These are phyloP conservation scores for Drosophila nannoptera DNA, from an alignment of 1,140 invertebrate species.

Conservation along the genomic window DNA sequence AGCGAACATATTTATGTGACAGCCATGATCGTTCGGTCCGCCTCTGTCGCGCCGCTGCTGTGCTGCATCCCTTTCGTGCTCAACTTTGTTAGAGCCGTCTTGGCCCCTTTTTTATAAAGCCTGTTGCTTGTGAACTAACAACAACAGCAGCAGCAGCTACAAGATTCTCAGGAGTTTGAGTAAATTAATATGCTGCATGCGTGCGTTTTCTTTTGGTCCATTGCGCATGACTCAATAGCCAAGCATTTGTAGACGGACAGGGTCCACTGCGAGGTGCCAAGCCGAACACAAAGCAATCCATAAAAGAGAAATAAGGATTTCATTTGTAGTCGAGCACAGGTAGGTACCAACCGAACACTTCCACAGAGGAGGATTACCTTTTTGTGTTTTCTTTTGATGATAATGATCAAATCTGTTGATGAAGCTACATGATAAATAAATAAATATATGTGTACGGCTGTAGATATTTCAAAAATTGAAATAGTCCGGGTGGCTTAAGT, in stretches of 20 bases:
- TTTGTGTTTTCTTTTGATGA: constrained; percentile 3
- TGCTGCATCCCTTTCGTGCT: constrained; percentile 2
- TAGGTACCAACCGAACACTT: constrained; percentile 1
- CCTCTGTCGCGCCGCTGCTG: constrained; percentile 3
- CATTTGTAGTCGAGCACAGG: constrained; percentile 26
- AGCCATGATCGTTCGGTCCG: constrained; percentile 37
- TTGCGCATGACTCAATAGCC: constrained; percentile 63
- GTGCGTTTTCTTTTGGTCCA: constrained; percentile 70
- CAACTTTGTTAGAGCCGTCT: constrained; percentile 23
- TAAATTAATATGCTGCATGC: constrained; percentile 69
- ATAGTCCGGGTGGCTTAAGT: neutral
- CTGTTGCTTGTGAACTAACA: constrained; percentile 39
- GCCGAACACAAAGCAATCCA: constrained; percentile 33
- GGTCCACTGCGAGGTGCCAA: constrained; percentile 28
- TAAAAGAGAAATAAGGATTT: constrained; percentile 18
- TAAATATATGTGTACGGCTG: neutral
- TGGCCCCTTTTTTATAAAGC: constrained; percentile 21
- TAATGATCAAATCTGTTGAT: constrained; percentile 10
- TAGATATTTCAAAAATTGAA: neutral
- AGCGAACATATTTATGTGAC: constrained; percentile 42
- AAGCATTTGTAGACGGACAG: constrained; percentile 55
- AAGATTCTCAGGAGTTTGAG: constrained; percentile 29
- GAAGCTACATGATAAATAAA: neutral
- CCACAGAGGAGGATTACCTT: neutral
- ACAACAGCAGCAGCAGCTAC: constrained; percentile 8